Percentiles rank a stretch among this genome's conserved stretches.
These are phyloP conservation scores for Corythaixoides concolor DNA, from an alignment of 2,113 vertebrate genomes.

Conservation along the genomic window DNA sequence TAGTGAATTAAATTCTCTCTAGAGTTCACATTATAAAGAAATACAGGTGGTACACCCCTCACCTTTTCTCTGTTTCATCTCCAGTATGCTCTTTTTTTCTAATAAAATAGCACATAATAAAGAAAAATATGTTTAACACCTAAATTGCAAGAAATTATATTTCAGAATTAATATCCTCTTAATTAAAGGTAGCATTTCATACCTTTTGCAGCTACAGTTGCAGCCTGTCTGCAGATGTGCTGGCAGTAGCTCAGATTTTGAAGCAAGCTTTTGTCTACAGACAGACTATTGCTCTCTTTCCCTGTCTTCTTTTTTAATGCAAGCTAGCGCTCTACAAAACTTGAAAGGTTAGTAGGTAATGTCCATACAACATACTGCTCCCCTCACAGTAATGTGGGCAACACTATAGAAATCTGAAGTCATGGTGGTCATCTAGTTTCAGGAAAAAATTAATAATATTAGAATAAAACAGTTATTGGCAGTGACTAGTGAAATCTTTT, in stretches of 20 bases:
- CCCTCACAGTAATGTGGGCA: not conserved
- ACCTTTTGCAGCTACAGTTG: not conserved
- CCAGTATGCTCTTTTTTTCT: not conserved
- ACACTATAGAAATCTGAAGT: not conserved
- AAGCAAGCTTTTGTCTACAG: not conserved
- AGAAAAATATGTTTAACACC: not conserved
- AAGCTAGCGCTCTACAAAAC: not conserved
- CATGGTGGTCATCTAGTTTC: not conserved
- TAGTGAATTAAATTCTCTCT: not conserved
- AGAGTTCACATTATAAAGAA: not conserved
- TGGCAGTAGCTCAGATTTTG: not conserved
- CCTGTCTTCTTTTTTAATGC: not conserved
- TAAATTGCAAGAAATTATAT: not conserved
- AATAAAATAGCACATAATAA: not conserved
- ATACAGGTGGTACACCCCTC: not conserved
- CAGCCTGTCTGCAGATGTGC: not conserved
- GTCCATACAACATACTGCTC: not conserved
- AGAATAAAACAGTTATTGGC: not conserved
- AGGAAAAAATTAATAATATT: not conserved
- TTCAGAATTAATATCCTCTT: not conserved
- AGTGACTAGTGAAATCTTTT: not conserved
- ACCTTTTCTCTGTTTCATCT: not conserved
- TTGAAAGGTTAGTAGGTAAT: not conserved
- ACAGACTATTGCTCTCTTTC: not conserved
- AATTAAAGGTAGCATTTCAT: not conserved